A percentile compares a stretch with the other conserved stretches of the same genome.
Conservation (phyloP, 2,888 invertebrate genomes). For the Agapostemon virescens region DNA sequence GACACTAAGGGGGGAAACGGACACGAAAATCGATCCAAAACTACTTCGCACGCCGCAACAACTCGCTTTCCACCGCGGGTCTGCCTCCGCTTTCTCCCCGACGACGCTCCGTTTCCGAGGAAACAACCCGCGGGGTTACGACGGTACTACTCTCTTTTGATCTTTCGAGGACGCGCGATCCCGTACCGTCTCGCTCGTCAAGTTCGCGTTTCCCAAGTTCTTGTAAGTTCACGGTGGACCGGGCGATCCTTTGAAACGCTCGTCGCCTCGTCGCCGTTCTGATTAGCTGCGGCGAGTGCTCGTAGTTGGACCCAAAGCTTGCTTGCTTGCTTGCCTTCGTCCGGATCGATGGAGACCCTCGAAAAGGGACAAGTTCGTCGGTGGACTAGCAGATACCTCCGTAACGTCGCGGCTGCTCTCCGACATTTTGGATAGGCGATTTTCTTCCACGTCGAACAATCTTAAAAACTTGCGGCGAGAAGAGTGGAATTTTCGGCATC, state of each 20-base stretch:
- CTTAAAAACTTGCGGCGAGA: too few species aligned
- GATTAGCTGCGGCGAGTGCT: not conserved
- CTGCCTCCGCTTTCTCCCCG: constrained; percentile 64
- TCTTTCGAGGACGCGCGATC: not conserved
- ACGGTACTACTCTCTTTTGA: constrained; percentile 12
- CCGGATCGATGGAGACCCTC: too few species aligned
- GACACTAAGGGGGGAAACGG: constrained; percentile 55
- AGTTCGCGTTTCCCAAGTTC: too few species aligned
- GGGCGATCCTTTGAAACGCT: not conserved
- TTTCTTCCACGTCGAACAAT: too few species aligned
- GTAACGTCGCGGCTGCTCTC: too few species aligned
- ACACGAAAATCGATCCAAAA: constrained; percentile 63
- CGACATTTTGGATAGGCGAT: too few species aligned
- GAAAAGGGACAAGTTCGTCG: too few species aligned
- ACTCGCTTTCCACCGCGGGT: constrained; percentile 60
- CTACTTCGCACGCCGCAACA: constrained; percentile 49
- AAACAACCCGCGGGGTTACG: constrained; percentile 36
- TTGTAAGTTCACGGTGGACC: too few species aligned
- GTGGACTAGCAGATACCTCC: too few species aligned
- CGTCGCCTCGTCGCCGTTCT: not conserved
- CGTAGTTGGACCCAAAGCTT: not conserved
- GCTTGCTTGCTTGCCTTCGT: not conserved
- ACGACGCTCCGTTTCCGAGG: constrained; percentile 31
- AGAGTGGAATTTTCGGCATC: too few species aligned
- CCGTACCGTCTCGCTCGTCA: too few species aligned